These are phyloP conservation scores for Pseudachorutes palmiensis DNA, from an alignment of 1,140 invertebrate species.

Conservation along the genomic window DNA sequence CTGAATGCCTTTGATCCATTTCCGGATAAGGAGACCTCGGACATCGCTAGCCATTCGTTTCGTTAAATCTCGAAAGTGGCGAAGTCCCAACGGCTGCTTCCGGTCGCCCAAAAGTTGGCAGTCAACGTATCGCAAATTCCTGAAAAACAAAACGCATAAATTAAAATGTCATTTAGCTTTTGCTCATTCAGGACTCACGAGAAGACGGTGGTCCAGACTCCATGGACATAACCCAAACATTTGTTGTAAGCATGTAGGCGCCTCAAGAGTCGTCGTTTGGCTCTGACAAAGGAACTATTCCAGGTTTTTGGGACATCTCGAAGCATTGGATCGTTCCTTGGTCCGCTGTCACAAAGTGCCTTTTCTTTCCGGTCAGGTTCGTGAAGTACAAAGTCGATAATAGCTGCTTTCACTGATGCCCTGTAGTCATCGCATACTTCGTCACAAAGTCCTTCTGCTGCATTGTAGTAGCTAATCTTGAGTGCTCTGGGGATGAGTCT, in stretches of 20 bases:
- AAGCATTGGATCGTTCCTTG: constrained; percentile 50
- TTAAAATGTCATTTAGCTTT: constrained; percentile 13
- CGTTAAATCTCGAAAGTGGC: constrained; percentile 48
- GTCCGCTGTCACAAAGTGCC: constrained; percentile 46
- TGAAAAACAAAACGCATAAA: constrained; percentile 39
- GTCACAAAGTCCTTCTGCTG: constrained; percentile 41
- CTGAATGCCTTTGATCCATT: constrained; percentile 56
- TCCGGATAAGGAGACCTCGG: constrained; percentile 47
- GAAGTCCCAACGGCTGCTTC: constrained; percentile 49
- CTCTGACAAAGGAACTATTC: constrained; percentile 48
- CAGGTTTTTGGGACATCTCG: constrained; percentile 57
- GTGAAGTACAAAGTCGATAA: constrained; percentile 77
- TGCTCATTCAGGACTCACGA: constrained; percentile 47
- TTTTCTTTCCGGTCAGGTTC: constrained; percentile 52
- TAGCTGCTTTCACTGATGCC: constrained; percentile 75
- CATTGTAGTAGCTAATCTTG: constrained; percentile 14
- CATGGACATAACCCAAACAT: constrained; percentile 67
- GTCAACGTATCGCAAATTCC: constrained; percentile 50
- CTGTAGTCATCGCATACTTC: constrained; percentile 65
- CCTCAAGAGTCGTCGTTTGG: constrained; percentile 48
- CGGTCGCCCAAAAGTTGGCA: constrained; percentile 46
- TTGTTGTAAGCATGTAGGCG: constrained; percentile 72
- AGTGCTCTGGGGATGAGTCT: constrained; percentile 43
- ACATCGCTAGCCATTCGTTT: constrained; percentile 48
- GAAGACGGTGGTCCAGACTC: constrained; percentile 71